A percentile compares a stretch with the other conserved stretches of the same genome.
These are phyloP conservation scores for Cotesia typhae DNA, from an alignment of 1,140 invertebrate species.

Conservation along the genomic window DNA sequence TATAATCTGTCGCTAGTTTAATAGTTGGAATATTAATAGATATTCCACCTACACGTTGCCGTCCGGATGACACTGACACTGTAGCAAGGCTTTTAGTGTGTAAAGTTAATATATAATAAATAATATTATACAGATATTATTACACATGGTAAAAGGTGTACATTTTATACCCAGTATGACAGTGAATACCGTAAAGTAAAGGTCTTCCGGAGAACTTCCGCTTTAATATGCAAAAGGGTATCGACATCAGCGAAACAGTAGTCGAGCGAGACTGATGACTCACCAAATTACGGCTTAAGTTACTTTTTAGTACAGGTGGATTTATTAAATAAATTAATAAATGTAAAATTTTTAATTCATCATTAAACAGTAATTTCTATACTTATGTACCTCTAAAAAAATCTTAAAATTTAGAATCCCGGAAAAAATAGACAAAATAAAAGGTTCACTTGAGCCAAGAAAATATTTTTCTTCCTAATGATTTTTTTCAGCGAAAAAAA, in stretches of 20 bases:
- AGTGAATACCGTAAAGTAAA: neutral
- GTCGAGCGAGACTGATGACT: constrained; percentile 5
- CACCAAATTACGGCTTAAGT: constrained; percentile 8
- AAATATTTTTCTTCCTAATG: too few relatives aligned
- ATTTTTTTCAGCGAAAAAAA: too few relatives aligned
- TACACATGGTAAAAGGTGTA: too few relatives aligned
- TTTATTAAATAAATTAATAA: neutral
- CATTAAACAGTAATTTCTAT: too few relatives aligned
- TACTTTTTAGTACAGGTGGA: neutral
- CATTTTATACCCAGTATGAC: neutral
- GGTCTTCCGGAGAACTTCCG: constrained; percentile 10
- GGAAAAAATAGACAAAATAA: too few relatives aligned
- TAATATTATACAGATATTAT: too few relatives aligned
- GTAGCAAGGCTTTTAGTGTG: neutral
- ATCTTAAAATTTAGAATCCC: too few relatives aligned
- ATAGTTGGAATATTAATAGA: constrained; percentile 9
- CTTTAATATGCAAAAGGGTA: neutral
- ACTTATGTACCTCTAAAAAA: too few relatives aligned
- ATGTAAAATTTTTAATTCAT: neutral
- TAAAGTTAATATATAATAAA: neutral
- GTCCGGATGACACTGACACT: constrained; percentile 4
- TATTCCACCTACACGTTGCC: neutral
- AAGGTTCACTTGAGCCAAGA: too few relatives aligned
- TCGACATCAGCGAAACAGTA: neutral
- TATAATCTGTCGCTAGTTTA: too few relatives aligned